Conservation (phyloP, 2,113 vertebrate genomes). For the Scomber japonicus region DNA sequence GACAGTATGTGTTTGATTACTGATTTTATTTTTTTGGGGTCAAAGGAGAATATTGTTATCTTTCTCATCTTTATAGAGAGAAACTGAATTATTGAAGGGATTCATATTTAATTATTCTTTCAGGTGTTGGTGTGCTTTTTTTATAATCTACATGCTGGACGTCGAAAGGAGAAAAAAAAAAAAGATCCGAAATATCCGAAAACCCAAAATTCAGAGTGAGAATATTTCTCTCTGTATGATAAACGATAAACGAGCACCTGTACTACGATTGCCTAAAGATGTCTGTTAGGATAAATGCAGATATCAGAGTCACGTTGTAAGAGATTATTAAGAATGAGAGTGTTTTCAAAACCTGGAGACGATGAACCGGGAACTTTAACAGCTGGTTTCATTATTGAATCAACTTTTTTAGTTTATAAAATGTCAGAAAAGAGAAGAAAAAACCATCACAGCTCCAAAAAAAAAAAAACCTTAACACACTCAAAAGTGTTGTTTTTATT, state of each 20-base stretch:
- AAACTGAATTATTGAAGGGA: background rate
- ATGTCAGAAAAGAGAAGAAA: too few species aligned
- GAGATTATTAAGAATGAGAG: too few species aligned
- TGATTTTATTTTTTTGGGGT: background rate
- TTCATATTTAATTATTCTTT: background rate
- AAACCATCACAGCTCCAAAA: too few species aligned
- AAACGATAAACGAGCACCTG: background rate
- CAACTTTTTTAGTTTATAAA: too few species aligned
- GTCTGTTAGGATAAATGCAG: background rate
- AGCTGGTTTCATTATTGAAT: background rate
- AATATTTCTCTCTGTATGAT: background rate
- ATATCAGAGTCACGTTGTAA: background rate
- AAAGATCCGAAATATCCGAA: background rate
- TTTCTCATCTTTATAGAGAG: background rate
- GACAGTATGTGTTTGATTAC: background rate
- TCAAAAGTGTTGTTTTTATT: too few species aligned
- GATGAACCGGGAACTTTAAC: too few species aligned
- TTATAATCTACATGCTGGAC: background rate
- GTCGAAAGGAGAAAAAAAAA: background rate
- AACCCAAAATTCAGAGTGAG: background rate
- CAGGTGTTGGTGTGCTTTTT: conserved; percentile 1
- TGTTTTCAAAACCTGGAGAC: too few species aligned
- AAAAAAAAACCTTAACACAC: too few species aligned
- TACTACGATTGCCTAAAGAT: background rate
- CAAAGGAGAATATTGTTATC: conserved; percentile 5